Base-by-base conservation (phyloP, 2,888 invertebrate species). In the Tanypteryx hageni region DNA sequence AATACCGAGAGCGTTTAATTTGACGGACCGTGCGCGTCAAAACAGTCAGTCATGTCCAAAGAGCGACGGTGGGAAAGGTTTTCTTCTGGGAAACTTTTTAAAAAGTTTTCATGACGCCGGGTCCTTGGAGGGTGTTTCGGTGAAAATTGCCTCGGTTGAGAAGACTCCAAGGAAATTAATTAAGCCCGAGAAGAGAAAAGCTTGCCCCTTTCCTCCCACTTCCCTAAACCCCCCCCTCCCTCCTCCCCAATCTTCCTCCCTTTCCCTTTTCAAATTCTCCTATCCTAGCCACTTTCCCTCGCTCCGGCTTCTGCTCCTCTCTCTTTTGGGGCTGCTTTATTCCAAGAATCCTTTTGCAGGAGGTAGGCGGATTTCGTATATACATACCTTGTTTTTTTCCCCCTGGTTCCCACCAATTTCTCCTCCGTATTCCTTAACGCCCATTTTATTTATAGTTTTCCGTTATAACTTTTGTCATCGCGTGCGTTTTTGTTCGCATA, bases 101-200 rank as follows among this genome's bases (percentile, higher is more conserved):
- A 83, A 83, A 83, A 83, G 83, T 83, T 83, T 83, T 57, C 83
- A 57, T 56, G 83, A 83, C 83, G 57, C 83, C 14, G 18, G 83
- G 83, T 11, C 56, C 56, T 56, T 18, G 18, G 56, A n/a, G 83
- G 83, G 57, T 83, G 83, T 83, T 83, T 83, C 83, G 83, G 83
- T 83, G 83, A 83, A 83, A 83, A 83, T 83, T 83, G 57, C 83
- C 83, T 83, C 83, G 83, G 13, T n/a, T 57, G 83, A 83, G 83
- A 83, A 83, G 83, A 83, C 83, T 83, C 56, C 27, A n/a, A n/a
- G 83, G 83, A 83, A 83, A 83, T 83, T 83, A 83, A 83, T 83
- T 83, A 83, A 83, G 57, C 56, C 56, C n/a, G 56, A 57, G 83
- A 83, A 83, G 83, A 83, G 57, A 76, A 44, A 18, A 18, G 3